Evolutionary conservation across 2,797 vertebrate species (phyloP).

Genomic region (Argya squamiceps): DNA sequence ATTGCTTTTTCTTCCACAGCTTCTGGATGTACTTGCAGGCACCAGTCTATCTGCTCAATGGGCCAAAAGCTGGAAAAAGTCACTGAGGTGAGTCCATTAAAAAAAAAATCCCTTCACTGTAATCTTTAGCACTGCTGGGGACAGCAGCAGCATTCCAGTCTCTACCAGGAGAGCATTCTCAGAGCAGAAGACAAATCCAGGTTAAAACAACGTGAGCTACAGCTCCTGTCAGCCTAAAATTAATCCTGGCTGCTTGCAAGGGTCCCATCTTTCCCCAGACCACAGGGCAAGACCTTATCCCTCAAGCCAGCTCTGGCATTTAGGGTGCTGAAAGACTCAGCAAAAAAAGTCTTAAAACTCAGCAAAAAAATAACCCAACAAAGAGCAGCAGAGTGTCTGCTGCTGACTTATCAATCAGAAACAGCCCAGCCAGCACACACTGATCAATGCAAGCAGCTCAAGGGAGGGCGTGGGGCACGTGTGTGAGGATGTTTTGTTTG

Average conservation of each 20-base stretch:
- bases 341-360: slow-evolving; percentile 18
- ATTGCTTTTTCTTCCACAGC: neutral
- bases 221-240: neutral
- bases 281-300: neutral
- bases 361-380: slow-evolving; percentile 11
- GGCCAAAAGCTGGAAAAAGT: neutral
- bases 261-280: neutral
- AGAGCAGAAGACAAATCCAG: neutral
- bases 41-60: neutral
- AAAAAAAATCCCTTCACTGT: neutral
- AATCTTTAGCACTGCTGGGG: neutral
- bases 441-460: neutral
- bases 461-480: neutral
- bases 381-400: slow-evolving; percentile 2
- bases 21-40: neutral
- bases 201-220: neutral
- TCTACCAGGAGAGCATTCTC: neutral
- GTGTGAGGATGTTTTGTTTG: neutral
- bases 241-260: neutral
- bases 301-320: neutral
- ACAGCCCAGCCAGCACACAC: slow-evolving; percentile 11
- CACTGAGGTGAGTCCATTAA: neutral
- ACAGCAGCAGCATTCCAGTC: neutral
- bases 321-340: neutral
- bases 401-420: slow-evolving; percentile 49